These are phyloP conservation scores for Scophthalmus maximus DNA, from an alignment of 2,113 vertebrate genomes.

Conservation along the genomic window DNA sequence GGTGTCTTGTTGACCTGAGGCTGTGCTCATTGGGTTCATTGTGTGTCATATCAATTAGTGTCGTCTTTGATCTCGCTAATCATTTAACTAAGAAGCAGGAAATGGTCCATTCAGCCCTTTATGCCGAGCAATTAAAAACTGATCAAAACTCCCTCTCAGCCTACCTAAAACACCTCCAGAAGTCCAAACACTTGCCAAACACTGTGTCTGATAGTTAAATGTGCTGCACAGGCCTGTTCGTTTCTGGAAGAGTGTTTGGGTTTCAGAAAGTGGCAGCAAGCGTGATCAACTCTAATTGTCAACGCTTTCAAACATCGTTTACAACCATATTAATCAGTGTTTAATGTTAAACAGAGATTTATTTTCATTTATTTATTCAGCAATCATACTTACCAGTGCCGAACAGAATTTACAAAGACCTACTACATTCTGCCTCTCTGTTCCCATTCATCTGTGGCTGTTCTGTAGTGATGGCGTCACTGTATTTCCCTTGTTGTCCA, in stretches of 20 bases:
- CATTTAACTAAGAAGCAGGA: slow-evolving; percentile 70
- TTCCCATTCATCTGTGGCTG: slow-evolving; percentile 13
- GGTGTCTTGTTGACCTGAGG: slow-evolving; percentile 60
- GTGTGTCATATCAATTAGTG: slow-evolving; percentile 70
- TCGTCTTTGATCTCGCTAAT: slow-evolving; percentile 75
- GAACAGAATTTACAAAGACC: slow-evolving; percentile 1
- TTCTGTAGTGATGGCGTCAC: not conserved
- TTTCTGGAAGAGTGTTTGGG: slow-evolving; percentile 38
- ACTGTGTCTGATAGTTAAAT: slow-evolving; percentile 9
- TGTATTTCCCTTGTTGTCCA: slow-evolving; percentile 20
- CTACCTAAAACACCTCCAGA: slow-evolving; percentile 51
- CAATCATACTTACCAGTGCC: slow-evolving; percentile 39
- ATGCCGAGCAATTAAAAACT: slow-evolving; percentile 68
- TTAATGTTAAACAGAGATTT: not conserved
- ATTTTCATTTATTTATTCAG: slow-evolving; percentile 37
- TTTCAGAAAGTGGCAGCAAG: slow-evolving; percentile 30
- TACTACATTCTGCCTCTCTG: slow-evolving; percentile 12
- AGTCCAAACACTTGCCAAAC: slow-evolving; percentile 26
- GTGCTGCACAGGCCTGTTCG: not conserved
- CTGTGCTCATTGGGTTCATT: slow-evolving; percentile 59
- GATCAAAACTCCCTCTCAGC: slow-evolving; percentile 63
- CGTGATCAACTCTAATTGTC: slow-evolving; percentile 10
- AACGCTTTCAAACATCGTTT: slow-evolving; percentile 45
- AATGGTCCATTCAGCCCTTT: slow-evolving; percentile 60
- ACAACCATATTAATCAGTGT: slow-evolving; percentile 27